Evolutionary conservation across 1,140 invertebrate species (phyloP).

Genomic region (Ceratosolen fusciceps): DNA sequence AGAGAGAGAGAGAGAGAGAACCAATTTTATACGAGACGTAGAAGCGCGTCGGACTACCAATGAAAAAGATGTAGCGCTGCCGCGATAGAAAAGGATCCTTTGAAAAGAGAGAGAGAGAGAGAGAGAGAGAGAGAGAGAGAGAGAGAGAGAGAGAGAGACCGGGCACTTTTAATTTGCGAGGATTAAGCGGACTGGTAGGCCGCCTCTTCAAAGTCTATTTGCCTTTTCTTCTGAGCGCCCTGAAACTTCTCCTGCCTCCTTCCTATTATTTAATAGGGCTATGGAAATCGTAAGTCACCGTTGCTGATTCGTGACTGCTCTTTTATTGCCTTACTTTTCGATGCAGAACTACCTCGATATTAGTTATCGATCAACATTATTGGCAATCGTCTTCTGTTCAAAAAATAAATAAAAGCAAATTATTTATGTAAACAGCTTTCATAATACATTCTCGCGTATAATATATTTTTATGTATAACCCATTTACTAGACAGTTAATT

Average conservation of each 20-base stretch:
- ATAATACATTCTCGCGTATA: too few relatives aligned
- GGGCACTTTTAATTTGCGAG: conserved; percentile 71
- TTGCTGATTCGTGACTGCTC: not conserved
- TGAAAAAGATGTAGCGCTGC: conserved; percentile 4
- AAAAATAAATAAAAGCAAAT: too few relatives aligned
- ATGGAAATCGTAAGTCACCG: not conserved
- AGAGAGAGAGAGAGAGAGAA: too few relatives aligned
- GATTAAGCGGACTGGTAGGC: conserved; percentile 60
- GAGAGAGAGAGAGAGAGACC: conserved; percentile 33
- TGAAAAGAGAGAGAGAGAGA: conserved; percentile 27
- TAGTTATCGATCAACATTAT: too few relatives aligned
- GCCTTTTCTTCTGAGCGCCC: conserved; percentile 23
- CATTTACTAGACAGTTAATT: too few relatives aligned
- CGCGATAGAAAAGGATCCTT: conserved; percentile 9
- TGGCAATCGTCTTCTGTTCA: too few relatives aligned
- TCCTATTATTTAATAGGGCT: not conserved
- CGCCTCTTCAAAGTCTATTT: conserved; percentile 52
- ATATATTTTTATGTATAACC: too few relatives aligned
- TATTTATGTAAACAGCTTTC: too few relatives aligned
- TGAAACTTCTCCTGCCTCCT: not conserved
- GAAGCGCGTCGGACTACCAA: not conserved
- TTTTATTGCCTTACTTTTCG: conserved; percentile 13
- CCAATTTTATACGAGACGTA: too few relatives aligned
- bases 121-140: conserved; percentile 36
- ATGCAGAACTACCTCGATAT: not conserved